Percentiles rank a stretch among this genome's conserved stretches.
These are phyloP conservation scores for Aphelocoma californica DNA, from an alignment of 2,797 vertebrate genomes.

Conservation along the genomic window DNA sequence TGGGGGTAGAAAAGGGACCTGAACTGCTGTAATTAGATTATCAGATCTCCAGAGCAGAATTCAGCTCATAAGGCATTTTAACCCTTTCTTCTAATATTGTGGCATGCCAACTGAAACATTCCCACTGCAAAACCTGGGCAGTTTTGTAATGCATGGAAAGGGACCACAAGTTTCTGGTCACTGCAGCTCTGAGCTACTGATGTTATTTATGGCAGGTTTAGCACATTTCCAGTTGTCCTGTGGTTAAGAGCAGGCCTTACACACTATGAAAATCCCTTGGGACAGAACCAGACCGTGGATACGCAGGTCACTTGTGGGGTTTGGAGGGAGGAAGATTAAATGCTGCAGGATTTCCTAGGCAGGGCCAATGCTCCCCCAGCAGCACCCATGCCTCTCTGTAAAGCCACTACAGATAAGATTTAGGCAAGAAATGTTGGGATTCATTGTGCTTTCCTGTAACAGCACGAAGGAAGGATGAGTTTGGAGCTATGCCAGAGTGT, in stretches of 20 bases:
- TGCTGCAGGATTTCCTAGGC: neutral
- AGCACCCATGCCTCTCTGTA: neutral
- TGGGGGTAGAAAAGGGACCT: neutral
- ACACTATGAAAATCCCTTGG: neutral
- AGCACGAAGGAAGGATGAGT: neutral
- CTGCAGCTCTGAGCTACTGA: neutral
- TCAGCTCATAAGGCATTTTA: neutral
- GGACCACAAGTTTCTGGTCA: neutral
- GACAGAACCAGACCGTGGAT: neutral
- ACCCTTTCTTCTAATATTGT: neutral
- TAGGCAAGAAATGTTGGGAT: neutral
- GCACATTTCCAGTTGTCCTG: neutral
- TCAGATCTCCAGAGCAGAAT: neutral
- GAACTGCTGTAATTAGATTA: constrained; percentile 5
- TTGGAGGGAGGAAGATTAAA: neutral
- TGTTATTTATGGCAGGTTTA: neutral
- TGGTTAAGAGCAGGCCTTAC: neutral
- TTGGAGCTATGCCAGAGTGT: neutral
- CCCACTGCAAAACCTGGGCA: neutral
- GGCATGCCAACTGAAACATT: neutral
- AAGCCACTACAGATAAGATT: neutral
- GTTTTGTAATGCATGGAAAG: neutral
- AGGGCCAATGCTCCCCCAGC: neutral
- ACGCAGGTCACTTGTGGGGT: neutral
- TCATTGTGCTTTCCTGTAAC: neutral